Base-by-base conservation (phyloP, 2,888 invertebrate genomes). In the Pheosia gnoma region DNA sequence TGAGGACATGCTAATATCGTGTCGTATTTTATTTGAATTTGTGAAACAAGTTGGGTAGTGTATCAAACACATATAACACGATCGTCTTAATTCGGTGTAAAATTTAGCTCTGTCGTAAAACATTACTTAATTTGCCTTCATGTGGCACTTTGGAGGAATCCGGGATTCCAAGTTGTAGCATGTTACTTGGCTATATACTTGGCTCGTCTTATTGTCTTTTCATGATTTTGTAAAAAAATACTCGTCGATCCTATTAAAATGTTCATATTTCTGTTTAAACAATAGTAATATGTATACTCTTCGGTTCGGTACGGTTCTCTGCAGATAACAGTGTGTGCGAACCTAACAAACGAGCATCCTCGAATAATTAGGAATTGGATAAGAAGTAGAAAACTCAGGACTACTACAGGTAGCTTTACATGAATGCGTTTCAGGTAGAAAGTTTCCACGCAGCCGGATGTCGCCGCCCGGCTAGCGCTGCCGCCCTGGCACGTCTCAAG, bases 121-220 rank as follows among this genome's bases (percentile, higher is more conserved):
- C n/a, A 13, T 39, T 38, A 39, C 38, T 39, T 37, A 11, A 55
- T 38, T 6, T 39, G 55, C 38, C 25, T 38, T 0, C 11, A n/a
- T 38, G 38, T 7, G 41, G n/a, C 11, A 13, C 9, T 57, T 25
- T 7, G 10, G 8, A 57, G 45, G 36, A 9, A 45, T 57, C 25
- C 13, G 10, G 43, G 13, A 45, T 45, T 45, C 45, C 57, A 45
- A 38, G 54, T 45, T 51, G 59, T 59, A 59, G 54, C 59, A 59
- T 59, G 54, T 54, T 59, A 47, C 54, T 47, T 45, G 37, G 37
- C 11, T 56, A 51, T 51, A 51, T 38, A 11, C 25, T 38, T 13
- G 49, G 13, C 38, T 37, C 55, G 8, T 51, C 6, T 51, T 51
- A 51, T 51, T 25, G 51, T 13, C 8, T 25, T 51, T 25, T 25